Evolutionary conservation across 1,140 invertebrate genomes (phyloP).

Genomic region (Drosophila trapezifrons): DNA sequence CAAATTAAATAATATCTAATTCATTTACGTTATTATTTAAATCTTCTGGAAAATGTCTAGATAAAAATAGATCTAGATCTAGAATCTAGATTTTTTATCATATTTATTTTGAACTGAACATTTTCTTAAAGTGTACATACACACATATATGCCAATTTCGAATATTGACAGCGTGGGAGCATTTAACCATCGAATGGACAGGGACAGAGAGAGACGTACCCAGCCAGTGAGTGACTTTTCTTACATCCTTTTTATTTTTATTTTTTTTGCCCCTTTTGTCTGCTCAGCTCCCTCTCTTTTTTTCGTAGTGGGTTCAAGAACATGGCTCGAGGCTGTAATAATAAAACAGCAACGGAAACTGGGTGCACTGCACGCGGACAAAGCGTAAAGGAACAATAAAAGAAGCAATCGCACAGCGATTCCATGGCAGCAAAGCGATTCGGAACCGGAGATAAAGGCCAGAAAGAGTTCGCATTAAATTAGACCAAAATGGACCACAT

Average conservation of each 20-base stretch:
- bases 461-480: constrained; percentile 72
- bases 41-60: neutral
- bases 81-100: no score
- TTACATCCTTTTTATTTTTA: constrained; percentile 34
- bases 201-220: constrained; percentile 14
- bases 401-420: constrained; percentile 65
- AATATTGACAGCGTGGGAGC: constrained; percentile 72
- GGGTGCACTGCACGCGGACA: constrained; percentile 63
- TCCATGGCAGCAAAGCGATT: constrained; percentile 56
- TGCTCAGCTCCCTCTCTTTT: constrained; percentile 6
- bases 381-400: constrained; percentile 46
- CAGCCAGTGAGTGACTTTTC: constrained; percentile 60
- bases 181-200: constrained; percentile 61
- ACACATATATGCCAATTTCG: constrained; percentile 55
- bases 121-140: constrained; percentile 14
- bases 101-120: neutral
- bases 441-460: constrained; percentile 32
- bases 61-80: no score
- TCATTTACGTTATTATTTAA: neutral
- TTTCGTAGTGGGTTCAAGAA: constrained; percentile 12
- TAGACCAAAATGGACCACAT: constrained; percentile 58
- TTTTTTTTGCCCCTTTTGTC: constrained; percentile 13
- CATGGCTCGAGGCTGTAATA: constrained; percentile 69
- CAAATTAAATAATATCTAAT: neutral
- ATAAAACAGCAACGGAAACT: constrained; percentile 74